Evolutionary conservation across 2,888 invertebrate genomes (phyloP), one percentile per base, ranked within the genome.

Genomic region (Epirrita christyi): DNA sequence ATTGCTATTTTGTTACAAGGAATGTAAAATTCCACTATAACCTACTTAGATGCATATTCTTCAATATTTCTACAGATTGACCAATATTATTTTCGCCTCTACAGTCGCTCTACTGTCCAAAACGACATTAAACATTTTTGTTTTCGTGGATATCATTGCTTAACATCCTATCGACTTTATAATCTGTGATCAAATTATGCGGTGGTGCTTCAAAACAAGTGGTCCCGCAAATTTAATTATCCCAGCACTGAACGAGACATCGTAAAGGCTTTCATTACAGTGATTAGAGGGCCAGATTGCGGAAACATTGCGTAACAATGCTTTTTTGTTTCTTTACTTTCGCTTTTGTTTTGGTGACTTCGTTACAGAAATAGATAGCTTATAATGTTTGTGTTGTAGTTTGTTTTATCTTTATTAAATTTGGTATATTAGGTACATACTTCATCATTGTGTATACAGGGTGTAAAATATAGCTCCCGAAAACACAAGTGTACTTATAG

Each of bases 151-250:
- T 34, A 40, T 29, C 40, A 37, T 36, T 14, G 44, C n/a, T n/a
- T 46, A 36, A 52, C 13, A 32, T 42, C 32, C 52, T 40, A 70
- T 66, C 61, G 66, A 68, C 71, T 68, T 69, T 67, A 70, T 69
- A 64, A 74, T 71, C 63, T 68, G 54, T 61, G 59, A 61, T 72
- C 60, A 67, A 70, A 69, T 69, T 64, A 67, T 66, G 64, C 69
- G 67, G 64, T 36, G 55, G 61, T 63, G 55, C 68, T 74, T 67
- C 60, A 64, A 67, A 73, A 68, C 70, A 71, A 77, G 69, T 69
- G 70, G 67, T 71, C 60, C 56, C 59, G 56, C 66, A 72, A 76
- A 75, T 74, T 75, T 70, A 70, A 79, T 76, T 73, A 73, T 66
- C 58, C 55, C 56, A 61, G 41, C 65, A 67, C 61, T 70, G 66